Evolutionary conservation across 2,888 invertebrate genomes (phyloP), one percentile per base, ranked within the genome.

Genomic region (Trissoscelio sp.): DNA sequence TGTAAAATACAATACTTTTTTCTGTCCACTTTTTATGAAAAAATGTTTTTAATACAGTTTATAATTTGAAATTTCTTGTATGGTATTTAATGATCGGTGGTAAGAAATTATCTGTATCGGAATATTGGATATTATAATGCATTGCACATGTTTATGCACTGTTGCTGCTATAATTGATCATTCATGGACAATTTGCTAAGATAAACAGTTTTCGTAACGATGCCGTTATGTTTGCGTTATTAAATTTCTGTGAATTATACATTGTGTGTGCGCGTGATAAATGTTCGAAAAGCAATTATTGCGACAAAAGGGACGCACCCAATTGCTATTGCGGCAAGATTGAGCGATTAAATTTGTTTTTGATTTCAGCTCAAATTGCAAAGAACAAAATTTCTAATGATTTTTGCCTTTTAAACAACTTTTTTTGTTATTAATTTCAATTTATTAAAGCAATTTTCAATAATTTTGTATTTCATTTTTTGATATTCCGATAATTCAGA

Each of bases 181-280:
- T 78, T 78, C 70, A 78, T 78, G 78, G 70, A 78, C 64, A 67
- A 77, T 77, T 77, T 77, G 69, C 53, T 69, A 62, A 69, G 44
- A 77, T 77, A 69, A 77, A 69, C 53, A 69, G 60, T 77, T 60
- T 75, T 66, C 62, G 37, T 28, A 62, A 62, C 69, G 69, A 60
- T 77, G 77, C 62, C 24, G 66, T 66, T 66, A 48, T 57, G 39
- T 64, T 74, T 74, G 64, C 39, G 46, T 64, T 66, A 77, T 77
- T 77, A 51, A 57, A 62, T 77, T 77, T 77, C 55, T 55, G 60
- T 42, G 62, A 69, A 69, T 73, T 64, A 53, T 53, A 42, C 39
- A 62, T 42, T 28, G 60, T 51, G 22, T 28, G 58, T 60, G 72
- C 20, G 31, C 53, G 51, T 24, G 42, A 67, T 42, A 51, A 67